Conservation (phyloP, 2,797 vertebrate species). For the Leucoraja ocellata region DNA sequence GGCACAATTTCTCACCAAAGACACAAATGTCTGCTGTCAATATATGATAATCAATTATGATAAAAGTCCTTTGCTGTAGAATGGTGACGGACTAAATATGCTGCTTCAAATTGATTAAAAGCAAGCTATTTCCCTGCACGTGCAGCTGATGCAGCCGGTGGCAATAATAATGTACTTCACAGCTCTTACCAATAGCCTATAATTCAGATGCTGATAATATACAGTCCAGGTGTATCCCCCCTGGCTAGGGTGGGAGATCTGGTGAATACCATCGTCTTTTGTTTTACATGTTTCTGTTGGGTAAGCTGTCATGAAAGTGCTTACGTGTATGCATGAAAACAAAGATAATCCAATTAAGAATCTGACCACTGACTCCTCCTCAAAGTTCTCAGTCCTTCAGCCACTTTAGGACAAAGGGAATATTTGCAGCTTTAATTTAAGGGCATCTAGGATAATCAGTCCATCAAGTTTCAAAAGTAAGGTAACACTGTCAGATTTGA, state of each 20-base stretch:
- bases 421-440: conserved; percentile 33
- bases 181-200: conserved; percentile 52
- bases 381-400: conserved; percentile 32
- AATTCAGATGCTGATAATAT: conserved; percentile 48
- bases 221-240: conserved; percentile 66
- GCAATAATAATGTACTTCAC: conserved; percentile 47
- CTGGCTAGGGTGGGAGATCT: conserved; percentile 57
- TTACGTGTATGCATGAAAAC: conserved; percentile 45
- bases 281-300: conserved; percentile 52
- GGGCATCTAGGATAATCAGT: neutral
- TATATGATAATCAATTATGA: neutral
- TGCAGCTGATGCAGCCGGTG: conserved; percentile 46
- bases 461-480: conserved; percentile 35
- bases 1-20: neutral
- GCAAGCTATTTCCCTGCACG: conserved; percentile 3
- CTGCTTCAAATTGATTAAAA: conserved; percentile 12
- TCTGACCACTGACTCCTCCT: conserved; percentile 8
- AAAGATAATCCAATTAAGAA: conserved; percentile 64
- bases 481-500: neutral
- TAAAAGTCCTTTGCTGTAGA: neutral
- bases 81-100: neutral
- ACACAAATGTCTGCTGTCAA: neutral
- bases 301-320: conserved; percentile 57
- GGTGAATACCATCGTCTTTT: conserved; percentile 53
- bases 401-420: conserved; percentile 30